Percentiles rank a stretch among this genome's conserved stretches.
These are phyloP conservation scores for Tachina lurida DNA, from an alignment of 2,888 invertebrate genomes.

Conservation along the genomic window DNA sequence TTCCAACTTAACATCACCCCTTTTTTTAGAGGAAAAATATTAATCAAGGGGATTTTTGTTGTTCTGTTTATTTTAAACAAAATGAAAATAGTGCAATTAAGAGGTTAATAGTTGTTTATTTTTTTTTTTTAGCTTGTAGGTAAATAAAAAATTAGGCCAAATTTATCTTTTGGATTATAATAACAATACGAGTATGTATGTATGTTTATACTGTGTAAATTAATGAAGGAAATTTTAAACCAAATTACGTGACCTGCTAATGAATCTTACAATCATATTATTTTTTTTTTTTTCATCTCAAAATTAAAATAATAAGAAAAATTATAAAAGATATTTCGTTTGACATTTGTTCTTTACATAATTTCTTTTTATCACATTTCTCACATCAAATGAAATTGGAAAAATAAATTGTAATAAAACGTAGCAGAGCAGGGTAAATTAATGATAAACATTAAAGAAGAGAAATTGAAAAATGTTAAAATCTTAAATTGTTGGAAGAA, in stretches of 20 bases:
- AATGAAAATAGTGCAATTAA: not conserved
- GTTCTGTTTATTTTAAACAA: not conserved
- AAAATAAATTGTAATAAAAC: constrained; percentile 7
- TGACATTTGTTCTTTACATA: constrained; percentile 2
- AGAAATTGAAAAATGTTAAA: constrained; percentile 64
- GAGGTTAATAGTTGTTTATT: not conserved
- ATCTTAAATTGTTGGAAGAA: constrained; percentile 50
- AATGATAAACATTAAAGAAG: constrained; percentile 63
- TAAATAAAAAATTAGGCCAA: constrained; percentile 13
- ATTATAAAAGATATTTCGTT: constrained; percentile 12
- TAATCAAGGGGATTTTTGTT: constrained; percentile 19
- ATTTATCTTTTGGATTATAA: constrained; percentile 5
- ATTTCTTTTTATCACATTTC: constrained; percentile 52
- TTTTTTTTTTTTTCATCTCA: not conserved
- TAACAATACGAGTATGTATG: not conserved
- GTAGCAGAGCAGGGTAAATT: constrained; percentile 46
- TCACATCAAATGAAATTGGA: constrained; percentile 58
- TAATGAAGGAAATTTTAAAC: constrained; percentile 13
- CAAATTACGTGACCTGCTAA: constrained; percentile 44
- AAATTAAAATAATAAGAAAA: constrained; percentile 24
- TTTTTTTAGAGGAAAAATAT: not conserved
- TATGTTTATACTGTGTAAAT: not conserved
- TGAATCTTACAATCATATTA: constrained; percentile 8
- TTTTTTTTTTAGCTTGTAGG: not conserved
- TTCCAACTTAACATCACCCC: not conserved